These are phyloP conservation scores for Allolobophora icterica DNA, from an alignment of 2,888 invertebrate species.

Conservation along the genomic window DNA sequence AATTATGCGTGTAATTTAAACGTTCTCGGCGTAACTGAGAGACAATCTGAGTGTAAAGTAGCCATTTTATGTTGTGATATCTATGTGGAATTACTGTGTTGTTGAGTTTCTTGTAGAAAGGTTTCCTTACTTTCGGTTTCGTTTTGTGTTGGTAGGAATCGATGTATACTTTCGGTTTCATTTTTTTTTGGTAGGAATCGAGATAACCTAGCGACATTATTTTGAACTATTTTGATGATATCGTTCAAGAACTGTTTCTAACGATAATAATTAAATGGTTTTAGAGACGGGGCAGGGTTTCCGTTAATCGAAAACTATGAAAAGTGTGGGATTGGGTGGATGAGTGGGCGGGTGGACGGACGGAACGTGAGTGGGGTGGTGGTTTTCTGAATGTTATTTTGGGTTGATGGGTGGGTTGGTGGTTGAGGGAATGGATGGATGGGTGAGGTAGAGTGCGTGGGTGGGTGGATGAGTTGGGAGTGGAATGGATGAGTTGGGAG, in stretches of 20 bases:
- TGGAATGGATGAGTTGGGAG: no score
- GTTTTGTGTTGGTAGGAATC: not conserved
- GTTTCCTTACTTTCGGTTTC: not conserved
- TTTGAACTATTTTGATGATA: not conserved
- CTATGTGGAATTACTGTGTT: not conserved
- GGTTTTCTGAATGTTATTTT: no score
- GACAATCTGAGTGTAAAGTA: not conserved
- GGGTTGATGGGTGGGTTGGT: no score
- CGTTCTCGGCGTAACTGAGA: not conserved
- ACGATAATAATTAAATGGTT: not conserved
- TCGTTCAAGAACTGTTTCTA: slow-evolving; percentile 1
- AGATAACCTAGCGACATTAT: no score
- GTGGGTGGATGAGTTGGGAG: no score
- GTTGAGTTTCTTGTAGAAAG: not conserved
- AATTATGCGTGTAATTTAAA: slow-evolving; percentile 2
- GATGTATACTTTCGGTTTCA: not conserved
- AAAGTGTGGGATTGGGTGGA: no score
- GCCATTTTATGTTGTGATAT: not conserved
- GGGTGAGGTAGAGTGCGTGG: no score
- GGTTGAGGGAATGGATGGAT: no score
- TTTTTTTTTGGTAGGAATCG: not conserved
- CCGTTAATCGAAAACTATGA: no score
- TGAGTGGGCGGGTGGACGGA: no score
- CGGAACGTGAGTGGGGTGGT: no score
- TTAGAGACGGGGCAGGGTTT: not conserved